These are phyloP conservation scores for Pogonocichla stellata DNA, from an alignment of 2,113 vertebrate genomes.

Conservation along the genomic window DNA sequence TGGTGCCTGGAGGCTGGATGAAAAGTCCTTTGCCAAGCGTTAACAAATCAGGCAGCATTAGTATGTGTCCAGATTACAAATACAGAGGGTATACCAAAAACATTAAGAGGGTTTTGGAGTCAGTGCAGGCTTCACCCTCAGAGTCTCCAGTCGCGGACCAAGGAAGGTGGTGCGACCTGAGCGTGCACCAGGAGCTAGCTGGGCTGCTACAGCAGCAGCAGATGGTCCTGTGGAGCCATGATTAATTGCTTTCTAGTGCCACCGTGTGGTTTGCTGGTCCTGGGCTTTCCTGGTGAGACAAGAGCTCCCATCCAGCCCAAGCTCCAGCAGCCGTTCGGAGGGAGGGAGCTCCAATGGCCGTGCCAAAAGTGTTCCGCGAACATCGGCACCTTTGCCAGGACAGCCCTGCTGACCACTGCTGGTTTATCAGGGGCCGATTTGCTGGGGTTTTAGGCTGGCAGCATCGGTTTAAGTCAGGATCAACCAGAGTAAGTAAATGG, in stretches of 20 bases:
- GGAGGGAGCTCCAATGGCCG: background rate
- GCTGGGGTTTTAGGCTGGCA: background rate
- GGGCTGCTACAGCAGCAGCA: background rate
- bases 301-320: background rate
- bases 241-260: slow-evolving; percentile 59
- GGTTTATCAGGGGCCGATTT: background rate
- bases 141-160: rapidly evolving
- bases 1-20: background rate
- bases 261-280: slow-evolving; percentile 3
- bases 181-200: rapidly evolving
- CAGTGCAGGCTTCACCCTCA: background rate
- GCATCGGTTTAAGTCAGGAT: background rate
- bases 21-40: background rate
- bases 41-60: background rate
- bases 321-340: no score
- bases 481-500: background rate
- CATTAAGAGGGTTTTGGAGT: rapidly evolving
- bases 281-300: rapidly evolving
- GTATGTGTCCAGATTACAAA: background rate
- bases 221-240: background rate
- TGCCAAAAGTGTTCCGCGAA: background rate
- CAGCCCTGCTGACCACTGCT: background rate
- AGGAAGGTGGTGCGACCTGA: rapidly evolving
- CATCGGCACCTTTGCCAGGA: rapidly evolving
- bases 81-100: background rate